These are phyloP conservation scores for Chunga burmeisteri DNA, from an alignment of 2,113 vertebrate genomes.

Conservation along the genomic window DNA sequence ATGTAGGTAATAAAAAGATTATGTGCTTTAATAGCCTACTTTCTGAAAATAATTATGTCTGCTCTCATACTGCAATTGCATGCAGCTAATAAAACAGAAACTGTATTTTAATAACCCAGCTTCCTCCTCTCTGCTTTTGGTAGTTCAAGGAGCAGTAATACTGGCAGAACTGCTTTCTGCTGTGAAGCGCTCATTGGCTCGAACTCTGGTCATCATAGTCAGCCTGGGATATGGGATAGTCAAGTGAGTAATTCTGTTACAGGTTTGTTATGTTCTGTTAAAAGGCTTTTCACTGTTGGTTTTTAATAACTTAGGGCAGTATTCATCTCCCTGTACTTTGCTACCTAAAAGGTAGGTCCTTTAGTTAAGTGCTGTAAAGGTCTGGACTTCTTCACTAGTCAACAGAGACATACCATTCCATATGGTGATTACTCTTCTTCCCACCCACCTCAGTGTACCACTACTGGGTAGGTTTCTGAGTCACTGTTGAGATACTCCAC, in stretches of 20 bases:
- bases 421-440: neutral
- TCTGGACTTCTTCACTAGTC: neutral
- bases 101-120: neutral
- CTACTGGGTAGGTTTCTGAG: neutral
- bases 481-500: neutral
- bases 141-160: constrained; percentile 89
- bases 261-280: neutral
- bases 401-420: neutral
- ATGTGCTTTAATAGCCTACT: neutral
- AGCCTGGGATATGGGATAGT: constrained; percentile 95
- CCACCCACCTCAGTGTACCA: neutral
- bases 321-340: neutral
- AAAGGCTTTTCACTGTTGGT: neutral
- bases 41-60: neutral
- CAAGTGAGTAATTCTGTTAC: constrained; percentile 79
- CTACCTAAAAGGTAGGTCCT: neutral
- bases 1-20: neutral
- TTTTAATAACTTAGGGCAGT: neutral
- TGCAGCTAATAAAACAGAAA: neutral
- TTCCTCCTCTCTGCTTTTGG: neutral
- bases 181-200: constrained; percentile 90
- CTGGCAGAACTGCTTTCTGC: constrained; percentile 93
- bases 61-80: neutral
- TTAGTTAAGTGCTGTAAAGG: neutral
- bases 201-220: constrained; percentile 93